These are phyloP conservation scores for Lynx canadensis DNA, from an alignment of 2,113 vertebrate species.

Conservation along the genomic window DNA sequence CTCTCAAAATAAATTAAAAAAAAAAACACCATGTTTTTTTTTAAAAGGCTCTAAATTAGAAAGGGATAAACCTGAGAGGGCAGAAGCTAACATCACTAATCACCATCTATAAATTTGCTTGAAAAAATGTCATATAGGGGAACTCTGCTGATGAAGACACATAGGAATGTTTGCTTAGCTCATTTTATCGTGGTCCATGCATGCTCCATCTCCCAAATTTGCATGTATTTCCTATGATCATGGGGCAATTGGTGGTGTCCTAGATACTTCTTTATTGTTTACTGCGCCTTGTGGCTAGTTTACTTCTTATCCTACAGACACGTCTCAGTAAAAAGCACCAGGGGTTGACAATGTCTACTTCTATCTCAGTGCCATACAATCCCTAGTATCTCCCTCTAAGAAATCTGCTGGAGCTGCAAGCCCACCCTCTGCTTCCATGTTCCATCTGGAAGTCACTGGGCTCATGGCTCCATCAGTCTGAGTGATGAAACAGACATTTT, in stretches of 20 bases:
- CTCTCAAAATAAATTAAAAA: too few species aligned
- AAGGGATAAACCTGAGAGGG: conserved; percentile 9
- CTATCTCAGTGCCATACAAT: conserved; percentile 16
- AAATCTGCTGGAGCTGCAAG: not conserved
- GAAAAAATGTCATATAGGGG: conserved; percentile 72
- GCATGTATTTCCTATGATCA: conserved; percentile 54
- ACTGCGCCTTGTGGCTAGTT: not conserved
- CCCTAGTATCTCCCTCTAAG: not conserved
- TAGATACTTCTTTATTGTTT: conserved; percentile 19
- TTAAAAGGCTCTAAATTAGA: not conserved
- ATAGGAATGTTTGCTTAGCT: conserved; percentile 62
- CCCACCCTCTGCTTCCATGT: conserved; percentile 18
- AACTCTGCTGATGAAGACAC: conserved; percentile 54
- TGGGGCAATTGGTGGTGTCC: conserved; percentile 19
- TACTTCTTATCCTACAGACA: not conserved
- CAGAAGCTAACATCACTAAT: not conserved
- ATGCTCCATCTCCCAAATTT: conserved; percentile 50
- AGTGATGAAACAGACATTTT: conserved; percentile 85
- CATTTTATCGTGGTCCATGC: conserved; percentile 50
- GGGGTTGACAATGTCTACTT: not conserved
- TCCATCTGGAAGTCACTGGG: conserved; percentile 60
- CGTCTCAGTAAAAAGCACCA: not conserved
- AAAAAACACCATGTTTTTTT: too few species aligned
- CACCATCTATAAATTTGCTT: conserved; percentile 60
- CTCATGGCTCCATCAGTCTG: conserved; percentile 77